Base-by-base conservation (phyloP, 1,140 invertebrate species). In the Lordiphosa clarofinis region DNA sequence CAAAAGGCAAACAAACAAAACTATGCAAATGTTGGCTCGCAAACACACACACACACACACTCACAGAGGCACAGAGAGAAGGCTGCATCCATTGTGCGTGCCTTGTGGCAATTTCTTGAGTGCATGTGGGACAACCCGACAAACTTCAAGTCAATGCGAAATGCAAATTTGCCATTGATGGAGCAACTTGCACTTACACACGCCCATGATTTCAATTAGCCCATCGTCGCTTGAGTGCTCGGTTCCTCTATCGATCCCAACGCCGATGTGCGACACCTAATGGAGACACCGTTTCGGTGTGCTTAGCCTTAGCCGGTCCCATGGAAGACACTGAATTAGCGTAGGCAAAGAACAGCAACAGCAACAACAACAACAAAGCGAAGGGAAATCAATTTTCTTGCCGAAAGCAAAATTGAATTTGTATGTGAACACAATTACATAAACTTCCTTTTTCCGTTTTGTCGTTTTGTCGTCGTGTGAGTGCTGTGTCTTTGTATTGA, bases 391-490 rank as follows among this genome's bases (percentile, higher is more conserved):
- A 84, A 84, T 81, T 82, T 81, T 65, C 60, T 47, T 84, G 64
- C 52, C 64, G 55, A 68, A 84, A 68, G 73, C 71, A 64, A 86
- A 86, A 84, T 86, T 73, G 57, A 86, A 84, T 84, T 84, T 84
- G 78, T 84, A 78, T 84, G 73, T 70, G 78, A 84, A 84, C 73
- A 84, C 73, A 84, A 84, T 84, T 84, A 84, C 78, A 72, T 67
- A 78, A 82, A 84, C 73, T 84, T 82, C 78, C 78, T 66, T 71
- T 82, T 84, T 73, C 28, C 28, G 28, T 31, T 31, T 31, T 31
- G 28, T 31, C 78, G 64, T 61, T 64, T 49, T 49, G 44, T 56
- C 57, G 37, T 61, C 39, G 44, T 65, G 24, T 48, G 60, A 50
- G 33, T 56, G 66, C 66, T 69, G 68, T 40, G 69, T 73, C 73